Base-by-base conservation (phyloP, 2,797 vertebrate genomes). In the Lacerta bilineata region DNA sequence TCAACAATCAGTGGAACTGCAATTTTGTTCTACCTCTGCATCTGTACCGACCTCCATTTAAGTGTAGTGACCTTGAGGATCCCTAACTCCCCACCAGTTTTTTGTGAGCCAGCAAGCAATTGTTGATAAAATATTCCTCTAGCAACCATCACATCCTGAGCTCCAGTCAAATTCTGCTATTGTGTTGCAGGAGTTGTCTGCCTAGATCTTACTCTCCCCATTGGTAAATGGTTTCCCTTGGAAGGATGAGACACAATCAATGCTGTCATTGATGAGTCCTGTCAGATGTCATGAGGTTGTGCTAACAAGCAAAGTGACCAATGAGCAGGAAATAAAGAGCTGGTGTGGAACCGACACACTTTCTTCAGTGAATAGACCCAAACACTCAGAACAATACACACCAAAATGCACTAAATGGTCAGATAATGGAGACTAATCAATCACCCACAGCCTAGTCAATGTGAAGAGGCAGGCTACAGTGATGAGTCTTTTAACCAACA, bases 371-470 rank as follows among this genome's bases (percentile, higher is more conserved):
- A 69, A 69, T 59, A 75, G 77, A 76, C 15, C 10, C 1, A 5
- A 59, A 55, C 41, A 50, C 2, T 85, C 43, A 69, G 77, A 75
- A 81, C 46, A 33, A 13, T 33, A 7, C 15, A 4, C 17, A 43
- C 50, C n/a, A 87, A 88, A 81, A 29, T 29, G 36, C 43, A 75
- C 59, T 85, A 88, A 77, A 43, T 5, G 36, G 29, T 80, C 71
- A 59, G 43, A 69, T 39, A 80, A 75, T 80, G 36, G 59, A 71
- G 11, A 13, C 23, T 27, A 43, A 69, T 81, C 36, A 33, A 20
- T 75, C 25, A 76, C 15, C 23, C 9, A 7, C 7, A 0, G 17
- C 18, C 4, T 39, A 23, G 59, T 75, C 71, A 68, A 61, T 61
- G n/a, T 43, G 78, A 68, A 20, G 64, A 5, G 17, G 59, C 61